phyloP scores from a whole-genome alignment of 2,797 vertebrate species.

The Poecilia wingei region DNA sequence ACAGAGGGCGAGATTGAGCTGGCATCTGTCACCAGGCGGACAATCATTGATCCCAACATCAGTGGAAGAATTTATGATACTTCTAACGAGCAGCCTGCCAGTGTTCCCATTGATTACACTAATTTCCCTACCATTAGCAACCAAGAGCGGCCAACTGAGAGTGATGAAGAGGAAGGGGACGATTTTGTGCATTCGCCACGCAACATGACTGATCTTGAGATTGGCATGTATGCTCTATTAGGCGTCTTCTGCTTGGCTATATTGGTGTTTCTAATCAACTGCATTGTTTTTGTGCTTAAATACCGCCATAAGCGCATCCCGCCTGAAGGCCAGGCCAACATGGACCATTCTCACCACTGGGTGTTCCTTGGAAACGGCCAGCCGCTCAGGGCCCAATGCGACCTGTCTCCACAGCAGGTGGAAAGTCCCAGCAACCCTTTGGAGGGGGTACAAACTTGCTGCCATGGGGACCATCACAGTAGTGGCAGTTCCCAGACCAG shows the following conservation, averaged over 20 bases:
- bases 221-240: conserved; percentile 96
- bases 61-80: conserved; percentile 75
- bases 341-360: conserved; percentile 99
- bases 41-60: conserved; percentile 68
- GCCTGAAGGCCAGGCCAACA: conserved; percentile 96
- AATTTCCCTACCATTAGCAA: conserved; percentile 87
- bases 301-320: conserved; percentile 97
- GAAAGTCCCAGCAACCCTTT: conserved; percentile 88
- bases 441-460: conserved; percentile 92
- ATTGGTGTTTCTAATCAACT: conserved; percentile 98
- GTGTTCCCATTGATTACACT: conserved; percentile 84
- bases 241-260: conserved; percentile 98
- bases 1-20: conserved; percentile 75
- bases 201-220: conserved; percentile 95
- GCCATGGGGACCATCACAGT: conserved; percentile 94
- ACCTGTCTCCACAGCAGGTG: conserved; percentile 89
- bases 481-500: conserved; percentile 98
- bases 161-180: conserved; percentile 71
- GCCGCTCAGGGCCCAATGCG: conserved; percentile 89
- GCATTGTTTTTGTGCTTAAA: conserved; percentile 96
- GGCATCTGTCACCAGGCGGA: conserved; percentile 78
- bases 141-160: conserved; percentile 76
- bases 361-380: conserved; percentile 97
- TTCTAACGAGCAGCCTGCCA: conserved; percentile 83
- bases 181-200: conserved; percentile 90